phyloP scores from a whole-genome alignment of 1,140 invertebrate species.

The Eulimnadia texana region DNA sequence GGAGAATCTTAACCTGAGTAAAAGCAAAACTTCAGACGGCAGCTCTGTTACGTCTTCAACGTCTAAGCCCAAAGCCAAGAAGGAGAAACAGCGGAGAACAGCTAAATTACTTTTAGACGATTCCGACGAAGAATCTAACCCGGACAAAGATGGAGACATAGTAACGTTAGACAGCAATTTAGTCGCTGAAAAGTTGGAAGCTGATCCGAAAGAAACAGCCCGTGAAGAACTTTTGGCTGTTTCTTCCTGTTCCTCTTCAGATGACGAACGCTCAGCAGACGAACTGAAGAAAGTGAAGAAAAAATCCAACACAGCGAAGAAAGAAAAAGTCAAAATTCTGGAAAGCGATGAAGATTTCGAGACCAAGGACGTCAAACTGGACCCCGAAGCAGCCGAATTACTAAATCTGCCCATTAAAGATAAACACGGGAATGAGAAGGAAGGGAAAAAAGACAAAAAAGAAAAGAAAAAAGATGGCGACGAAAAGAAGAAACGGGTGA shows the following conservation, averaged over 20 bases:
- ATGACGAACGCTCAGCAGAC: slow-evolving; percentile 23
- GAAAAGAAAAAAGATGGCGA: slow-evolving; percentile 16
- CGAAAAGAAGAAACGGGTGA: slow-evolving; percentile 19
- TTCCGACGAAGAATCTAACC: slow-evolving; percentile 15
- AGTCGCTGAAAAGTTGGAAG: slow-evolving; percentile 18
- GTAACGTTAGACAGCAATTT: slow-evolving; percentile 11
- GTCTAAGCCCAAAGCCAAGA: slow-evolving; percentile 8
- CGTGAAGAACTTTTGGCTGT: background rate
- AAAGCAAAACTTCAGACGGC: background rate
- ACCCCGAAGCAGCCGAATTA: slow-evolving; percentile 11
- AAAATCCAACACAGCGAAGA: slow-evolving; percentile 16
- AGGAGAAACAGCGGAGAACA: background rate
- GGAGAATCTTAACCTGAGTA: too few species aligned
- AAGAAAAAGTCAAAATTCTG: slow-evolving; percentile 16
- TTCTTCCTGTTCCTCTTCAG: slow-evolving; percentile 20
- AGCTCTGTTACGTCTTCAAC: slow-evolving; percentile 7
- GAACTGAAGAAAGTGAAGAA: slow-evolving; percentile 16
- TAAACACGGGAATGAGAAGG: slow-evolving; percentile 20
- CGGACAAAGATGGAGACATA: slow-evolving; percentile 8
- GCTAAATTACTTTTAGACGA: background rate
- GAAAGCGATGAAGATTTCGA: slow-evolving; percentile 15
- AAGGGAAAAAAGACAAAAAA: slow-evolving; percentile 15
- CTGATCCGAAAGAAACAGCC: slow-evolving; percentile 23
- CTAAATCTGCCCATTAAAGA: background rate
- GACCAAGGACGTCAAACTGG: background rate